phyloP scores from a whole-genome alignment of 2,113 vertebrate genomes.

The Apus apus region DNA sequence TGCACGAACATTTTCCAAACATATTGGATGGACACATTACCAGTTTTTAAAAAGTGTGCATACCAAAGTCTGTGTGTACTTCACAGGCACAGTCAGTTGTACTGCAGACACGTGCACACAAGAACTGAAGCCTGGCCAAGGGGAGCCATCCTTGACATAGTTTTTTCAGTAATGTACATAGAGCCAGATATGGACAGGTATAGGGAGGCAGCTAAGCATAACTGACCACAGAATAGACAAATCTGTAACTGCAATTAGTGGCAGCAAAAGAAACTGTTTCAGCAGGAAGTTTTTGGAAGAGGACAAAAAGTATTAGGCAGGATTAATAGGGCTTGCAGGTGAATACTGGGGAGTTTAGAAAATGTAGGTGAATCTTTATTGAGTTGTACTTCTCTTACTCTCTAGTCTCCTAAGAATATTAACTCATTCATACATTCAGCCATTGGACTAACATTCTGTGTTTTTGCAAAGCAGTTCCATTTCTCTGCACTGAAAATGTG shows the following conservation, averaged over 20 bases:
- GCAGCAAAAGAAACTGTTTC: not conserved
- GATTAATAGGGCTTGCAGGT: not conserved
- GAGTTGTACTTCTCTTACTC: not conserved
- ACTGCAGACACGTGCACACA: constrained; percentile 9
- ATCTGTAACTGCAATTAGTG: not conserved
- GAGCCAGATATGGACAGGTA: not conserved
- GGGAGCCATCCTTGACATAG: not conserved
- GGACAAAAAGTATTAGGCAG: not conserved
- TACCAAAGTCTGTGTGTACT: not conserved
- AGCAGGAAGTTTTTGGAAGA: not conserved
- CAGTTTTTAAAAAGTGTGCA: not conserved
- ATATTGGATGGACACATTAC: not conserved
- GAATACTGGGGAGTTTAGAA: not conserved
- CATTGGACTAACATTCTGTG: not conserved
- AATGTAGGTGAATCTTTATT: not conserved
- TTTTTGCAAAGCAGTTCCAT: not conserved
- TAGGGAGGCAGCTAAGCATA: constrained; percentile 38
- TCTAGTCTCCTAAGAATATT: not conserved
- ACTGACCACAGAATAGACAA: constrained; percentile 43
- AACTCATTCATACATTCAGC: not conserved
- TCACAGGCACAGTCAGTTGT: constrained; percentile 33
- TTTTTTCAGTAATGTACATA: not conserved
- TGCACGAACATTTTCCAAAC: not conserved
- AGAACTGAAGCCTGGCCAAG: constrained; percentile 30
- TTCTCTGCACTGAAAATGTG: not conserved